Base-by-base conservation (phyloP, 2,113 vertebrate species). In the Mellivora capensis region DNA sequence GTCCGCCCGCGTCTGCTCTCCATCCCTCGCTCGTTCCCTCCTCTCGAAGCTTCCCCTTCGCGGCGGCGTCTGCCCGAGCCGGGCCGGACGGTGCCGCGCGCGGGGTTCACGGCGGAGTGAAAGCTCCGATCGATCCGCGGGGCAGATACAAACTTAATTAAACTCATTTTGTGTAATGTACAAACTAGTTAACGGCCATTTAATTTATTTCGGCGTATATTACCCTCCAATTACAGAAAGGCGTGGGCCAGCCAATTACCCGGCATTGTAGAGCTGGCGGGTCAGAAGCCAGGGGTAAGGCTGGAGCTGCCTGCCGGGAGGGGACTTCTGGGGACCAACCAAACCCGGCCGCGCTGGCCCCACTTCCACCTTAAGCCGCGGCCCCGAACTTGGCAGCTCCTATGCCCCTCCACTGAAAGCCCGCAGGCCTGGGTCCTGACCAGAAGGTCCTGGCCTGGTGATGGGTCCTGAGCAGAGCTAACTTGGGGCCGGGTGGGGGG, bases 111-210 rank as follows among this genome's bases (percentile, higher is more conserved):
- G 57, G 94, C 27, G 87, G 87, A 94, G 94, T 90, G 96, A 97
- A 98, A 94, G 92, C 97, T 95, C 77, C 49, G 97, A 98, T 99
- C 97, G 98, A 99, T 98, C 95, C 96, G 87, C 74, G 82, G 98
- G 97, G 96, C 98, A 98, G 98, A 99, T 98, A 85, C 97, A 97
- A 98, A 98, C 98, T 99, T 98, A 98, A 99, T 98, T 99, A 98
- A 98, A 99, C 98, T 98, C 98, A 96, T 98, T 98, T 98, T 88
- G 98, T 97, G 98, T 97, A 97, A 98, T 96, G 98, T 98, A 98
- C 97, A 98, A 98, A 98, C 97, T 98, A 98, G 98, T 98, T 99
- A 98, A 98, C 97, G 98, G 97, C 93, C 98, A 93, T 98, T 98
- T 99, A 98, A 98, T 99, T 99, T 98, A 98, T 99, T 98, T 98